These are phyloP conservation scores for Polydrusus tereticollis DNA, from an alignment of 2,888 invertebrate species.

Conservation along the genomic window DNA sequence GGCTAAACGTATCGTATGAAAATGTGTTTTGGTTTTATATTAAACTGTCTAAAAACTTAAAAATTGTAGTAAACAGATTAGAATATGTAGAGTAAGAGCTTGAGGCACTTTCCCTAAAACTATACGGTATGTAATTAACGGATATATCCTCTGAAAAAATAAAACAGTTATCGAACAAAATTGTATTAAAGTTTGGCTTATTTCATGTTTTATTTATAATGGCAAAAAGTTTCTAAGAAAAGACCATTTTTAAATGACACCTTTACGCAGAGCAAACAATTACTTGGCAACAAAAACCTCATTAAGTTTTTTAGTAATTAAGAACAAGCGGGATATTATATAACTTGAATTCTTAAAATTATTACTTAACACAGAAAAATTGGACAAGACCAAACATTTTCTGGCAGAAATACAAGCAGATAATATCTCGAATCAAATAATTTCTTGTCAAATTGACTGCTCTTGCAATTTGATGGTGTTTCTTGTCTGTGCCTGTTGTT, in stretches of 20 bases:
- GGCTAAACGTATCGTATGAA: no score
- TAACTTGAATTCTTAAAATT: neutral
- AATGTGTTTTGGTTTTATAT: no score
- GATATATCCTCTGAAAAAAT: constrained; percentile 7
- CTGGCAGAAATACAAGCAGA: no score
- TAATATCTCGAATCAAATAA: no score
- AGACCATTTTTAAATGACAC: constrained; percentile 1
- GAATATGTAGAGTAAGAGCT: no score
- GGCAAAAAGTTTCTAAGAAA: constrained; percentile 6
- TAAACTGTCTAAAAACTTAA: neutral
- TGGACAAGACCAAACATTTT: no score
- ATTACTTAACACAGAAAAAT: neutral
- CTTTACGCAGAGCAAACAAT: constrained; percentile 11
- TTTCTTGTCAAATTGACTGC: no score
- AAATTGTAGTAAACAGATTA: neutral
- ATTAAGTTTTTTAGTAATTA: neutral
- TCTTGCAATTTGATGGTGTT: no score
- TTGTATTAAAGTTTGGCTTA: neutral
- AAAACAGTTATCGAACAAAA: constrained; percentile 10
- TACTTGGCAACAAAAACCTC: constrained; percentile 9
- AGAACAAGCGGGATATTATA: neutral
- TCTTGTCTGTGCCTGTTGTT: no score
- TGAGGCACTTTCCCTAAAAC: no score
- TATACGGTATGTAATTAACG: no score
- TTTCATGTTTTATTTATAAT: neutral